A percentile compares a stretch with the other conserved stretches of the same genome.
Evolutionary conservation across 2,888 invertebrate genomes (phyloP).

Genomic region (Dicyrtomina minuta): DNA sequence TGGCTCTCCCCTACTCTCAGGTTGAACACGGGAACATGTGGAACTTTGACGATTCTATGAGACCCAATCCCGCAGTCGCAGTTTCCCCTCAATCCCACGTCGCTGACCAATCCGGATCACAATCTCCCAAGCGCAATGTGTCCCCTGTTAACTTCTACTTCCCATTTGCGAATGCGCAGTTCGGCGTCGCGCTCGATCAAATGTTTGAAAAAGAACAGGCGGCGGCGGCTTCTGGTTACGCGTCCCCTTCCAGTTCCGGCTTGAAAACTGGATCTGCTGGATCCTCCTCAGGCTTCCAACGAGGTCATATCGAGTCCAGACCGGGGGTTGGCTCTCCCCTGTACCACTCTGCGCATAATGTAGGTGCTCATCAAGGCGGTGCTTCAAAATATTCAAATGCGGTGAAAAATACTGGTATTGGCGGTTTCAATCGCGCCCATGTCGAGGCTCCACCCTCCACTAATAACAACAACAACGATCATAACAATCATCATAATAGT

Average conservation of each 20-base stretch:
- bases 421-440: constrained; percentile 45
- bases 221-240: too few species aligned
- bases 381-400: background rate
- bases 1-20: constrained; percentile 27
- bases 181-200: constrained; percentile 20
- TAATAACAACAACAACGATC: too few species aligned
- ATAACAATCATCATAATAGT: constrained; percentile 5
- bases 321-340: constrained; percentile 10
- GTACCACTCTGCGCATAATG: too few species aligned
- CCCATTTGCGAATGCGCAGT: constrained; percentile 21
- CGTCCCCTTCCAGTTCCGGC: too few species aligned
- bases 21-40: constrained; percentile 34
- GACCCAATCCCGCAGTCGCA: background rate
- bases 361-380: constrained; percentile 1
- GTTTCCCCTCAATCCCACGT: too few species aligned
- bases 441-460: constrained; percentile 36
- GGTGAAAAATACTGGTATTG: background rate
- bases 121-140: constrained; percentile 1
- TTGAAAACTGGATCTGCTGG: too few species aligned
- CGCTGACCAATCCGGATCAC: background rate
- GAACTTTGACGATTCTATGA: constrained; percentile 34
- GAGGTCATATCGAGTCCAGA: constrained; percentile 48
- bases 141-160: constrained; percentile 24
- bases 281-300: constrained; percentile 47
- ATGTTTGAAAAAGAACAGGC: too few species aligned